phyloP scores from a whole-genome alignment of 2,888 invertebrate species.

The Andrena marginata region DNA sequence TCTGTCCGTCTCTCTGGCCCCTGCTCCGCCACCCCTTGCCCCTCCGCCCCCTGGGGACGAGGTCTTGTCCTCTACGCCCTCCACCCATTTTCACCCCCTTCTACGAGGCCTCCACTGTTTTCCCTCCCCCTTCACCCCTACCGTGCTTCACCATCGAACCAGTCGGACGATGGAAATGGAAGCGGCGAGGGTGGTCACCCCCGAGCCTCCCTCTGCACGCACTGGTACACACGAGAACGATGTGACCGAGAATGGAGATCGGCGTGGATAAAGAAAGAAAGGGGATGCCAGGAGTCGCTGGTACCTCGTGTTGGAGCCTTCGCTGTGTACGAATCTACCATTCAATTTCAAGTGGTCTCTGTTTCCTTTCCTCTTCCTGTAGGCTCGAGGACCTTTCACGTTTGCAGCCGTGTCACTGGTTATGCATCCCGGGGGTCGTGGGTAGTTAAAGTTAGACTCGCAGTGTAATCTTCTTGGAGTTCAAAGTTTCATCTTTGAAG shows the following conservation, averaged over 20 bases:
- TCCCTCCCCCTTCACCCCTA: neutral
- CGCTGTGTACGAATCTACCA: constrained; percentile 23
- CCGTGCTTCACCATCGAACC: neutral
- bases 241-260: constrained; percentile 25
- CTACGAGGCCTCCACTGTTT: neutral
- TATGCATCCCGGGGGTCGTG: no score
- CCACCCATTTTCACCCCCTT: neutral
- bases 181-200: constrained; percentile 27
- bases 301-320: neutral
- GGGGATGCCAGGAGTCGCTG: constrained; percentile 2
- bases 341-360: constrained; percentile 13
- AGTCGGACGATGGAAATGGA: constrained; percentile 44
- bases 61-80: neutral
- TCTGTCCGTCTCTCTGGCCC: constrained; percentile 67
- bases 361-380: neutral
- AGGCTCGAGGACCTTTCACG: neutral
- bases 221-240: constrained; percentile 2
- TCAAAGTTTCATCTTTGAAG: no score
- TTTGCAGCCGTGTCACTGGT: neutral
- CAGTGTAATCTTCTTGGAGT: no score
- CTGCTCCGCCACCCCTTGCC: constrained; percentile 42
- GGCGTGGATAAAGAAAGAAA: constrained; percentile 15
- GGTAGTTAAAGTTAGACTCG: no score
- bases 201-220: neutral
- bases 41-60: constrained; percentile 23